Evolutionary conservation across 2,113 vertebrate species (phyloP), one percentile per base, ranked within the genome.

Genomic region (Cololabis saira): DNA sequence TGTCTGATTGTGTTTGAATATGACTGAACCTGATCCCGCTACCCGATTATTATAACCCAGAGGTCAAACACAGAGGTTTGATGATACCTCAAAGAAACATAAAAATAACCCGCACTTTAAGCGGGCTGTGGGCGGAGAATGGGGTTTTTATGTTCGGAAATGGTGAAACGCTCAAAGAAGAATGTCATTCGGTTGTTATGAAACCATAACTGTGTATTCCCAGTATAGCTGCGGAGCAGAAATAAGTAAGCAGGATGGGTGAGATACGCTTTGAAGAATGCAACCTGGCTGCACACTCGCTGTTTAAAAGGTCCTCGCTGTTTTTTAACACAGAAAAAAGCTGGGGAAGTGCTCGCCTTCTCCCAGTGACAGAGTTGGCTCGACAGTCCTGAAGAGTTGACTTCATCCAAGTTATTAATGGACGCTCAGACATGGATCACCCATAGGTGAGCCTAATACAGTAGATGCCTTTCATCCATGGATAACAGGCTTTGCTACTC

Each of bases 401-500:
- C 24, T 27, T 27, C 24, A 27, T 5, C 24, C 24, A 27, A 27
- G 24, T 27, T 2, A 27, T 27, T 83, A 83, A 71, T 71, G 67
- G 61, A 47, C 19, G 51, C 24, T 57, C 48, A 53, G 42, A 82
- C 66, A 55, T 37, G 52, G 61, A 80, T 77, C 48, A 60, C 63
- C 57, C 54, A 73, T 48, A 81, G 78, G 68, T 81, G 71, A 71
- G 61, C 69, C 65, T 80, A 71, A 74, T 68, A 43, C 68, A 75
- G 73, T 6, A 70, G 73, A 74, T 71, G 65, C 45, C 67, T 80
- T 67, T 82, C 69, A 81, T 74, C 83, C 76, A 61, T 59, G 57
- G 64, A 78, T 86, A 84, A 90, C 81, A 77, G 71, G 78, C 71
- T 83, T 80, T 83, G 24, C 56, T 73, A n/a, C 60, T 82, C 50